Evolutionary conservation across 2,888 invertebrate genomes (phyloP), one percentile per base, ranked within the genome.

Genomic region (Formica aserva): DNA sequence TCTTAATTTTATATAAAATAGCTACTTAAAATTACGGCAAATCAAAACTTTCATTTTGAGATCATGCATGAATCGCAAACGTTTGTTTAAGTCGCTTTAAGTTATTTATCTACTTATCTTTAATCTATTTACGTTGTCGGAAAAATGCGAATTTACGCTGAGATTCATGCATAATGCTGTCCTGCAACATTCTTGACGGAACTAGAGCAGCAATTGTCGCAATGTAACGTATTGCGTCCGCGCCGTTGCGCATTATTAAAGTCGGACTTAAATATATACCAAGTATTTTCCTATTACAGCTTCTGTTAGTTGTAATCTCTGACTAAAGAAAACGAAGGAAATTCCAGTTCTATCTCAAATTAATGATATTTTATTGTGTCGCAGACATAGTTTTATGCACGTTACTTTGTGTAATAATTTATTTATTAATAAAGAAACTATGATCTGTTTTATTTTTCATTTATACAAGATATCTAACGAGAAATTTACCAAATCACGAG

Each of bases 201-300:
- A 88, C 85, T 88, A 85, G 88, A 84, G 63, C 88, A 87, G 84
- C 86, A 91, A 88, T 86, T 87, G 87, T 89, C 80, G 76, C 84
- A 65, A 13, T 83, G 82, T 87, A 84, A 86, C 82, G 78, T 88
- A 88, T 82, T 78, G 82, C 83, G 82, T 85, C 65, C 84, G 69
- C 89, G 78, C 81, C 81, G 63, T 78, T 86, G 60, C 83, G 85
- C 65, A 84, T 78, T 86, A 81, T 83, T 72, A 80, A 72, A 76
- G 74, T 52, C 65, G 11, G 62, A 65, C 65, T 76, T 76, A 76
- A 76, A 76, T 76, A 52, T 65, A 65, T 65, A 48, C 75, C 63
- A 76, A 76, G 76, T 76, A 76, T 76, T 52, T 76, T 65, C 65
- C 65, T 65, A 76, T 65, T 65, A 65, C 65, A n/a, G 76, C 35